Evolutionary conservation across 2,797 vertebrate species (phyloP).

Genomic region (Fistularia tabacaria): DNA sequence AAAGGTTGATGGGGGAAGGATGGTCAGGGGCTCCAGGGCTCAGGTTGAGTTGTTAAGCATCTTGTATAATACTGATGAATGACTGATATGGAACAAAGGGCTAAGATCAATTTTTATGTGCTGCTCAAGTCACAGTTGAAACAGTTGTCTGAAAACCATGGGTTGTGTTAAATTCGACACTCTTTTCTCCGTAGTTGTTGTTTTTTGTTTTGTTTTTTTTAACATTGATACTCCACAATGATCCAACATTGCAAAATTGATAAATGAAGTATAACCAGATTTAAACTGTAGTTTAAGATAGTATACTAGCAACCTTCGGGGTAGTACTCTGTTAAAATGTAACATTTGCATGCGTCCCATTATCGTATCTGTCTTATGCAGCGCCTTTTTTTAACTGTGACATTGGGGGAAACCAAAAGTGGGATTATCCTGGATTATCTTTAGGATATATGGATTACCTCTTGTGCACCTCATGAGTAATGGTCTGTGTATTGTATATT

Average conservation of each 20-base stretch:
- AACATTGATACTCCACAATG: conserved; percentile 3
- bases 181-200: conserved; percentile 32
- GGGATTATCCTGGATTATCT: conserved; percentile 68
- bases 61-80: conserved; percentile 46
- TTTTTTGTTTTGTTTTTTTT: conserved; percentile 2
- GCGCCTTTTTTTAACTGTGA: conserved; percentile 59
- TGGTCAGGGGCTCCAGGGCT: conserved; percentile 20
- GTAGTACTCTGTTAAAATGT: conserved; percentile 21
- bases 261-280: conserved; percentile 56
- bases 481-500: conserved; percentile 50
- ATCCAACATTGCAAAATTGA: conserved; percentile 34
- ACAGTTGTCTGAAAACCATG: conserved; percentile 13
- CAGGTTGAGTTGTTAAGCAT: conserved; percentile 38
- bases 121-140: conserved; percentile 33
- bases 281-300: conserved; percentile 51
- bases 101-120: conserved; percentile 38
- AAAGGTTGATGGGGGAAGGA: conserved; percentile 4
- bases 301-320: conserved; percentile 17
- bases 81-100: conserved; percentile 47
- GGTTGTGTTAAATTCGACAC: conserved; percentile 29
- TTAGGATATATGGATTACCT: conserved; percentile 60
- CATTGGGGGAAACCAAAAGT: conserved; percentile 39
- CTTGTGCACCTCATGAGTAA: conserved; percentile 48
- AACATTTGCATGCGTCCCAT: conserved; percentile 47
- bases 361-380: conserved; percentile 24